These are phyloP conservation scores for Silurus asotus DNA, from an alignment of 2,113 vertebrate species.

Conservation along the genomic window DNA sequence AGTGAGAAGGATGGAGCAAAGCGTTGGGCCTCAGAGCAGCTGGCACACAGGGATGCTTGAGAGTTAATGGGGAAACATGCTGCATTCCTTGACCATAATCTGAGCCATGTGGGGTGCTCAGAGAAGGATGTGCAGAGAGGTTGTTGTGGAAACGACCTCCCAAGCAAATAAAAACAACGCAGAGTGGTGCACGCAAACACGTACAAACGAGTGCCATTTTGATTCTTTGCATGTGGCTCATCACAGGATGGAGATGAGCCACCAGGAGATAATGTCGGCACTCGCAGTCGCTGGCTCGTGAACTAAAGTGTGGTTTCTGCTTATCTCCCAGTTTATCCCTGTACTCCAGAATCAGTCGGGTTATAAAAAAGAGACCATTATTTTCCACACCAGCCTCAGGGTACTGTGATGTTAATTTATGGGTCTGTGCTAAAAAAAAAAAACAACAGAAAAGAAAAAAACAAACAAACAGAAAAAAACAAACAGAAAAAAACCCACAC, in stretches of 20 bases:
- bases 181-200: constrained; percentile 41
- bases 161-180: constrained; percentile 69
- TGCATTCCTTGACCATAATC: constrained; percentile 65
- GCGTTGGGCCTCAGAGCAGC: constrained; percentile 46
- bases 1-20: background rate
- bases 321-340: constrained; percentile 22
- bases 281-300: background rate
- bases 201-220: constrained; percentile 65
- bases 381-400: background rate
- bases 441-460: no score
- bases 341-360: background rate
- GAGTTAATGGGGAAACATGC: constrained; percentile 57
- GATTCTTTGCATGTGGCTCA: constrained; percentile 69
- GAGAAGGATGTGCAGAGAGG: constrained; percentile 64
- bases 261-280: constrained; percentile 52
- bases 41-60: constrained; percentile 59
- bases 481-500: no score
- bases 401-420: background rate
- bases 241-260: constrained; percentile 52
- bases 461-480: no score
- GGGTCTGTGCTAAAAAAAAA: background rate
- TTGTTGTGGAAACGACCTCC: constrained; percentile 68
- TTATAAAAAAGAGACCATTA: constrained; percentile 26
- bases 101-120: constrained; percentile 75
- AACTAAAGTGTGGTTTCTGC: constrained; percentile 3